phyloP scores from a whole-genome alignment of 2,888 invertebrate genomes.

The Pheosia tremula region DNA sequence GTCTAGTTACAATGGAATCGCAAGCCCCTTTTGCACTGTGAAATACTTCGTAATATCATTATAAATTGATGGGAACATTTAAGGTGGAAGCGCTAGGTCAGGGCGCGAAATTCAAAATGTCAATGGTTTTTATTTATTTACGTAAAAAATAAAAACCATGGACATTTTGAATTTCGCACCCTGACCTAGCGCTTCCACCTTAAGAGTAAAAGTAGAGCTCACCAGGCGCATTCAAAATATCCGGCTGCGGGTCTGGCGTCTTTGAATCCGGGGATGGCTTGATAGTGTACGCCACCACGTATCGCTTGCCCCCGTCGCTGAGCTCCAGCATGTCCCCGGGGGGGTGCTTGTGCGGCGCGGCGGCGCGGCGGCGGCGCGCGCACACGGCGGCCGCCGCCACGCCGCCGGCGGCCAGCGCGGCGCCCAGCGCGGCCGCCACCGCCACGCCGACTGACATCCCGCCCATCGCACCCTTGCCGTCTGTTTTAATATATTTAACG shows the following conservation, averaged over 20 bases:
- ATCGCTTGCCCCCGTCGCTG: constrained; percentile 92
- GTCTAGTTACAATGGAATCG: too few relatives aligned
- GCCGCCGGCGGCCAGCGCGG: constrained; percentile 64
- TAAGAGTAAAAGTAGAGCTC: constrained; percentile 10
- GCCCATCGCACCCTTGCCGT: constrained; percentile 88
- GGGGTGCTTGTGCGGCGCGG: constrained; percentile 74
- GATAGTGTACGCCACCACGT: constrained; percentile 93
- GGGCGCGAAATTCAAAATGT: too few relatives aligned
- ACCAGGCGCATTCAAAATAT: constrained; percentile 92
- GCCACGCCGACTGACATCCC: constrained; percentile 89
- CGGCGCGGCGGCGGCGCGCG: constrained; percentile 62
- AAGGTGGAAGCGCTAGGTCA: too few relatives aligned
- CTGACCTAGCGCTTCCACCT: too few relatives aligned
- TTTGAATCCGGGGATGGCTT: constrained; percentile 86
- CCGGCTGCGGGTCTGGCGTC: constrained; percentile 89
- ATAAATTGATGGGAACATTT: too few relatives aligned
- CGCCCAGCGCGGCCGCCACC: constrained; percentile 69
- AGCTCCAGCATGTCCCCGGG: constrained; percentile 84
- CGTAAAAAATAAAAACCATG: too few relatives aligned
- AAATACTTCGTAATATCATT: too few relatives aligned
- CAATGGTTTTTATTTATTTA: too few relatives aligned
- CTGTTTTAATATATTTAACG: constrained; percentile 63
- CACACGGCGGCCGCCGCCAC: constrained; percentile 66
- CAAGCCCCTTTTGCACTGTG: too few relatives aligned
- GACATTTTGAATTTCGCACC: too few relatives aligned